Percentiles rank a stretch among this genome's conserved stretches.
Evolutionary conservation across 2,797 vertebrate species (phyloP).

Genomic region (Macrochelys suwanniensis): DNA sequence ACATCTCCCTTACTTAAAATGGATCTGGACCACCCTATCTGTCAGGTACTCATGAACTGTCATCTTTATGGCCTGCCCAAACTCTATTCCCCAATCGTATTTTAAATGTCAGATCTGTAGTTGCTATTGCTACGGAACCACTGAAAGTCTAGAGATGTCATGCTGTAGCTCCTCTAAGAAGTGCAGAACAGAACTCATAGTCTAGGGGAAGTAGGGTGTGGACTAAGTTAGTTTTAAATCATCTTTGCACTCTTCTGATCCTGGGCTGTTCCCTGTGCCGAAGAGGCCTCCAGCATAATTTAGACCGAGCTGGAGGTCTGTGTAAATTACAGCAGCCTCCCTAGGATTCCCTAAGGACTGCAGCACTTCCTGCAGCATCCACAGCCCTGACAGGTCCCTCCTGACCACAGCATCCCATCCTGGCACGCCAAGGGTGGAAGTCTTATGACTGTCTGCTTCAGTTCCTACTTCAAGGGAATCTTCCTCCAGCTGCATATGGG

Average conservation of each 20-base stretch:
- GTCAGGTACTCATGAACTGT: neutral
- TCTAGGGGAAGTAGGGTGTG: fast-evolving
- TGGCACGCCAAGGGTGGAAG: neutral
- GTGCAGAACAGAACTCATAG: neutral
- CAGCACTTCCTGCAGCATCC: neutral
- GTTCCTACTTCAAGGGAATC: neutral
- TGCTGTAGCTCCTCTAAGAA: neutral
- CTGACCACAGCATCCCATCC: neutral
- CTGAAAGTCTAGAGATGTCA: neutral
- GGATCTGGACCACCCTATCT: neutral
- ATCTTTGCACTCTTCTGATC: neutral
- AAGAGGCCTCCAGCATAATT: neutral
- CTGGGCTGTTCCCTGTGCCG: neutral
- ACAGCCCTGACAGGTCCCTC: neutral
- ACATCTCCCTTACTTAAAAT: neutral
- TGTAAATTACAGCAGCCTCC: neutral
- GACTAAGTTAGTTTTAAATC: neutral
- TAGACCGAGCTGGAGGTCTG: neutral
- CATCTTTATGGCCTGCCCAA: neutral
- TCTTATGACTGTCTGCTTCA: neutral
- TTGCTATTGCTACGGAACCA: neutral
- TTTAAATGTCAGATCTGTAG: fast-evolving
- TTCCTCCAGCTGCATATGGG: neutral
- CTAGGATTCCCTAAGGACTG: neutral
- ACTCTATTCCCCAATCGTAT: fast-evolving